These are phyloP conservation scores for Diprion similis DNA, from an alignment of 1,140 invertebrate genomes.

Conservation along the genomic window DNA sequence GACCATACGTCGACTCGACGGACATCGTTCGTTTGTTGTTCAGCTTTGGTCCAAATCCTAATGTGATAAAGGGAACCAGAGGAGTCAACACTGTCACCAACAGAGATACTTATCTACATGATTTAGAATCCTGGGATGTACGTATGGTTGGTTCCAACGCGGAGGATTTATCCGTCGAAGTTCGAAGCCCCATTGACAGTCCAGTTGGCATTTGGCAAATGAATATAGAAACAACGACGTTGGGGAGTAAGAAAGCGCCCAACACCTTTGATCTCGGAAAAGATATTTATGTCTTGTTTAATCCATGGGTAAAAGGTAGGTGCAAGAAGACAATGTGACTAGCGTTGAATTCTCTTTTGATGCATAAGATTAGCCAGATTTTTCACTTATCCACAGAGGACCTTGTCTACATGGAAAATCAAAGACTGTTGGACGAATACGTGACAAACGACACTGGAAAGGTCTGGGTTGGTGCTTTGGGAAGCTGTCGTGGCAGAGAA, in stretches of 20 bases:
- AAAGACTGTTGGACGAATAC: conserved; percentile 65
- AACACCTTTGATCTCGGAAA: conserved; percentile 44
- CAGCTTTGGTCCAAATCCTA: conserved; percentile 53
- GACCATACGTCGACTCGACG: conserved; percentile 46
- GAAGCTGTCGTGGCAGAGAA: conserved; percentile 61
- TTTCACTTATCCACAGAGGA: conserved; percentile 57
- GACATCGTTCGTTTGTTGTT: conserved; percentile 52
- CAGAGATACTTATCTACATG: conserved; percentile 39
- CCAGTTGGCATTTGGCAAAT: conserved; percentile 54
- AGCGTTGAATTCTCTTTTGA: neutral
- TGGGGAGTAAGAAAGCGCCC: conserved; percentile 34
- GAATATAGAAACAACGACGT: conserved; percentile 50
- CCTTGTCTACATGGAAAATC: conserved; percentile 65
- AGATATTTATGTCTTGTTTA: conserved; percentile 79
- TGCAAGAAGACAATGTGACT: conserved; percentile 9
- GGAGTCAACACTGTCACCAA: conserved; percentile 44
- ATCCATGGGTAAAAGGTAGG: conserved; percentile 81
- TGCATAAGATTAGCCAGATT: neutral
- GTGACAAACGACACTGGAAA: conserved; percentile 72
- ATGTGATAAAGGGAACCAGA: conserved; percentile 47
- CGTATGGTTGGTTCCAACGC: conserved; percentile 41
- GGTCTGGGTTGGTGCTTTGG: conserved; percentile 68
- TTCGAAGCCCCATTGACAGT: conserved; percentile 54
- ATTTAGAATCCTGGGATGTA: conserved; percentile 54
- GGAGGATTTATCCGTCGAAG: conserved; percentile 47